phyloP scores from a whole-genome alignment of 2,797 vertebrate genomes.

The Tenualosa ilisha region DNA sequence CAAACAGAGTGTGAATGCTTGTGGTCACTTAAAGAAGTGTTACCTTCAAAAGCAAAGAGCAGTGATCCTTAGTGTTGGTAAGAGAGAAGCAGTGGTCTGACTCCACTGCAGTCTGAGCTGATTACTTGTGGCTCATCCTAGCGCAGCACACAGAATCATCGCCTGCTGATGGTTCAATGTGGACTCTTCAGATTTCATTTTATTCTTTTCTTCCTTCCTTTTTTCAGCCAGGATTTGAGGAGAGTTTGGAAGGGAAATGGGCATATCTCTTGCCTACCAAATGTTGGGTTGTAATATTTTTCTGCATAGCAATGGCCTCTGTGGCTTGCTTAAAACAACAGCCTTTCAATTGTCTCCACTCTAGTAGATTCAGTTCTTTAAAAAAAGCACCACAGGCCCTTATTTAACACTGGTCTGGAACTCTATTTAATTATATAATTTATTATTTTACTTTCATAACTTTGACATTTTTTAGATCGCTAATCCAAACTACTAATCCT shows the following conservation, averaged over 20 bases:
- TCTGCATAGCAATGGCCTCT: constrained; percentile 21
- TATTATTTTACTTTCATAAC: background rate
- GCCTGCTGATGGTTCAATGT: background rate
- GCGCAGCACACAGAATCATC: constrained; percentile 29
- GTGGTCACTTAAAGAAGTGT: background rate
- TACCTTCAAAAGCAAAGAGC: background rate
- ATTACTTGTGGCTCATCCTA: constrained; percentile 9
- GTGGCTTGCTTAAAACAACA: background rate
- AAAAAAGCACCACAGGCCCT: background rate
- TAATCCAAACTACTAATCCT: background rate
- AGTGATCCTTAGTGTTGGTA: background rate
- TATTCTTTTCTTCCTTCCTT: background rate
- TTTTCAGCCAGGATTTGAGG: constrained; percentile 29
- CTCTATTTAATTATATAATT: background rate
- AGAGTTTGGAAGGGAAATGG: constrained; percentile 39
- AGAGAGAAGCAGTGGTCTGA: background rate
- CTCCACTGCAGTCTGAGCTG: background rate
- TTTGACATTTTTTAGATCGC: background rate
- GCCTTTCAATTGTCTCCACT: constrained; percentile 15
- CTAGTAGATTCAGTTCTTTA: background rate
- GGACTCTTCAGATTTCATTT: background rate
- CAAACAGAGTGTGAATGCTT: background rate
- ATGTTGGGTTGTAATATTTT: constrained; percentile 25
- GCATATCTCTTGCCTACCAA: constrained; percentile 38
- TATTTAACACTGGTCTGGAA: background rate